Conservation (phyloP, 2,797 vertebrate genomes). For the Hypotaenidia okinawae region DNA sequence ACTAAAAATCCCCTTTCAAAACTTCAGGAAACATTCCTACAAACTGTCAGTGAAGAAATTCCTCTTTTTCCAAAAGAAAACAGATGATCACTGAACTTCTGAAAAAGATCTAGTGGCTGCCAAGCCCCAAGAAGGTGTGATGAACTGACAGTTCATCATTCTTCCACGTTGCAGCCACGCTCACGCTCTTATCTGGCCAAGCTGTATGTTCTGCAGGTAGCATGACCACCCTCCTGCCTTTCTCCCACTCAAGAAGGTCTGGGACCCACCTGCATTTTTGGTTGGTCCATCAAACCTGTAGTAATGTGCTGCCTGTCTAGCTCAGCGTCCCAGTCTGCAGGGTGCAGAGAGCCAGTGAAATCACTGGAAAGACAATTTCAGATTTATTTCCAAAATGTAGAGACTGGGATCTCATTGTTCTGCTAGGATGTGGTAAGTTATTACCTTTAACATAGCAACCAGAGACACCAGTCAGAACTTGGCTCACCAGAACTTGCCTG, state of each 20-base stretch:
- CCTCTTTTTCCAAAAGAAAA: background rate
- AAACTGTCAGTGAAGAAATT: background rate
- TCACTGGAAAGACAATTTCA: background rate
- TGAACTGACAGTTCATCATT: background rate
- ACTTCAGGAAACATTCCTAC: background rate
- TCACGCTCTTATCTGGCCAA: background rate
- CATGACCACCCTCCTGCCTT: background rate
- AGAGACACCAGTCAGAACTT: background rate
- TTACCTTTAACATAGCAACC: background rate
- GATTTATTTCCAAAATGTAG: background rate
- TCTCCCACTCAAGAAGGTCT: background rate
- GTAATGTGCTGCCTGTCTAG: background rate
- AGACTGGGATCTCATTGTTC: background rate
- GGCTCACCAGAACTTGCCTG: background rate
- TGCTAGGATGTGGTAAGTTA: background rate
- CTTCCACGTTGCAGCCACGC: background rate
- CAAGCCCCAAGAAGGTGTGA: background rate
- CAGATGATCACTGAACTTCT: background rate
- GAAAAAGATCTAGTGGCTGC: background rate
- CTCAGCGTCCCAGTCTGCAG: background rate
- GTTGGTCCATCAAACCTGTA: background rate
- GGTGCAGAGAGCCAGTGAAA: background rate
- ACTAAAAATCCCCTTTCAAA: background rate
- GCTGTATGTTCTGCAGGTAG: background rate
- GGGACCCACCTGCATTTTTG: background rate